These are phyloP conservation scores for Drepana arcuata DNA, from an alignment of 1,140 invertebrate species.

Conservation along the genomic window DNA sequence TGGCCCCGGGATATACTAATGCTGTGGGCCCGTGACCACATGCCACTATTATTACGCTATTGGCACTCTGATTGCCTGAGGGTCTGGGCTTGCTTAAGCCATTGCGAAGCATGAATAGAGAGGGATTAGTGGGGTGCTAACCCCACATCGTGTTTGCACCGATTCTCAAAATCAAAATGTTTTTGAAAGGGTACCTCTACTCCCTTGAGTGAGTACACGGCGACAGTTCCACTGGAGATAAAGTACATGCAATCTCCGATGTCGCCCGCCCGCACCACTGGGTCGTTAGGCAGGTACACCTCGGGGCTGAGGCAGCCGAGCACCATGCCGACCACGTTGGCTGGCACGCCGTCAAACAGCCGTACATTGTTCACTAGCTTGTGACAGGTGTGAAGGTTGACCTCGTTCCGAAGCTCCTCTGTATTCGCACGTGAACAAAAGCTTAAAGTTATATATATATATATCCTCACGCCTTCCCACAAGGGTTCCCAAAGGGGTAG, in stretches of 20 bases:
- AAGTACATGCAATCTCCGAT: conserved; percentile 76
- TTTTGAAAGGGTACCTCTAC: conserved; percentile 63
- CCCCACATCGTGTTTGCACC: no score
- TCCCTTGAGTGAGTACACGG: conserved; percentile 73
- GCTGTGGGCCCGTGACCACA: no score
- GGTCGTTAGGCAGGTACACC: conserved; percentile 38
- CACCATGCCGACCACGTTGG: conserved; percentile 24
- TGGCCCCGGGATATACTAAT: no score
- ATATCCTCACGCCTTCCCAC: no score
- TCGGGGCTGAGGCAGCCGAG: conserved; percentile 33
- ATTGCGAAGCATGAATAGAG: no score
- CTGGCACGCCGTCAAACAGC: conserved; percentile 25
- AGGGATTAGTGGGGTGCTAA: no score
- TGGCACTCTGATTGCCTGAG: no score
- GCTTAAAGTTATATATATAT: conserved; percentile 1
- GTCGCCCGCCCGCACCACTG: conserved; percentile 70
- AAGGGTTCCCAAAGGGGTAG: no score
- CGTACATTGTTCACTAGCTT: conserved; percentile 27
- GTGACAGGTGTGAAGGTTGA: conserved; percentile 32
- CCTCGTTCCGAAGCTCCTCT: conserved; percentile 41
- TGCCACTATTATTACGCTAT: no score
- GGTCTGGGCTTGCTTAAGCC: no score
- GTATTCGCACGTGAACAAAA: not conserved
- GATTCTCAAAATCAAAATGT: no score
- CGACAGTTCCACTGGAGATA: conserved; percentile 72